Evolutionary conservation across 2,888 invertebrate species (phyloP).

Genomic region (Alentia gelatinosa): DNA sequence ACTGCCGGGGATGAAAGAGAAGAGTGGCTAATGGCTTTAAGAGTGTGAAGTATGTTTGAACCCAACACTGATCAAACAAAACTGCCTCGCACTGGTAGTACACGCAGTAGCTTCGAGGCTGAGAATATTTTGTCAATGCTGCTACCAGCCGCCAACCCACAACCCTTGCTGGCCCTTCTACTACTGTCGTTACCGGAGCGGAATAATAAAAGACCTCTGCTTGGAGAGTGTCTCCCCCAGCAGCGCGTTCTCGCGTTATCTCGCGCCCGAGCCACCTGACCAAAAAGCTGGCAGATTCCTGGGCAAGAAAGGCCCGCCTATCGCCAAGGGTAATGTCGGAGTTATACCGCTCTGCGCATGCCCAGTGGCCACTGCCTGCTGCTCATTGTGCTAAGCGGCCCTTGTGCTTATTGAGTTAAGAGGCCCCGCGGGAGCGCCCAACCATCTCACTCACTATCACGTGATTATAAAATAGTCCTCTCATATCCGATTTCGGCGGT

Average conservation of each 20-base stretch:
- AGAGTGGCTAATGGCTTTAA: too few species aligned
- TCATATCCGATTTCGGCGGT: background rate
- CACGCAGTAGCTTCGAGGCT: too few species aligned
- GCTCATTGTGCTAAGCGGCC: slow-evolving; percentile 38
- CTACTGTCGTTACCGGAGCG: too few species aligned
- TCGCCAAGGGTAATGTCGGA: too few species aligned
- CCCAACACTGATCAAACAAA: too few species aligned
- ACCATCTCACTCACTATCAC: background rate
- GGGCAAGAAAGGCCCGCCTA: too few species aligned
- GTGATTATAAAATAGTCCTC: slow-evolving; percentile 8
- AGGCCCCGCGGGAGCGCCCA: background rate
- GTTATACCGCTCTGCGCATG: background rate
- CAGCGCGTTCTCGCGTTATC: background rate
- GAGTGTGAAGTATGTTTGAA: too few species aligned
- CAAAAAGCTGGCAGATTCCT: background rate
- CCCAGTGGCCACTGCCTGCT: background rate
- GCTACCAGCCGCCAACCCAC: too few species aligned
- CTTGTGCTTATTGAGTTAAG: slow-evolving; percentile 35
- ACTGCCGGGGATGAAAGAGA: too few species aligned
- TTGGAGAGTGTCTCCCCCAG: background rate
- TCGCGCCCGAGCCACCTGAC: background rate
- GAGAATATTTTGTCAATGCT: too few species aligned
- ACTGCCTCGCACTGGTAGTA: too few species aligned
- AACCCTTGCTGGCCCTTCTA: too few species aligned
- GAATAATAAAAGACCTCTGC: background rate